Evolutionary conservation across 2,113 vertebrate species (phyloP), one percentile per base, ranked within the genome.

Genomic region (Rhinopomastus cyanomelas): DNA sequence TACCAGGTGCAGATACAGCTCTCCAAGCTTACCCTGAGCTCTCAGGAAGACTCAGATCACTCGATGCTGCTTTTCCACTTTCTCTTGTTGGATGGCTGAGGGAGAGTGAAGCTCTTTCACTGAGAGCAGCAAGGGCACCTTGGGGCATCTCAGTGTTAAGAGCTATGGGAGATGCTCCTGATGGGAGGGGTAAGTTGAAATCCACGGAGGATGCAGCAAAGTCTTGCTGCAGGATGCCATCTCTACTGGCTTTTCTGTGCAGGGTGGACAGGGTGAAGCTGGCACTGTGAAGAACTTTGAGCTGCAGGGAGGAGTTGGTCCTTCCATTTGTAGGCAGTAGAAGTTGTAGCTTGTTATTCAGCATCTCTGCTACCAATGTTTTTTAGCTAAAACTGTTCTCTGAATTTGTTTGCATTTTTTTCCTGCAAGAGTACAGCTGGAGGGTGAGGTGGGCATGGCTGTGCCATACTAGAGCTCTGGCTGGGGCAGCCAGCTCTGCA

Each of bases 191-290:
- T n/a, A 8, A n/a, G 48, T 12, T 37, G 11, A 8, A 34, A 34
- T 15, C 30, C 6, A 1, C 0, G 19, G 46, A 13, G 64, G 22
- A 9, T 22, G 13, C 9, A 4, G n/a, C 32, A 9, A 67, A 46
- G 67, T 56, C 25, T 30, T 26, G 48, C 48, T 14, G 23, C 36
- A 8, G 36, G 4, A n/a, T 20, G 25, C 19, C 30, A 2, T 3
- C 16, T 6, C 0, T 1, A 16, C n/a, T 13, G 77, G 39, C 13
- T 16, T 4, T 4, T 2, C 46, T 2, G 16, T 5, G 12, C 15
- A 2, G 9, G 66, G 36, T 5, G 36, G 19, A 8, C 46, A 4
- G n/a, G n/a, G n/a, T n/a, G n/a, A n/a, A n/a, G n/a, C n/a, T n/a
- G n/a, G n/a, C n/a, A n/a, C n/a, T n/a, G n/a, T n/a, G n/a, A n/a